Percentiles rank a stretch among this genome's conserved stretches.
These are phyloP conservation scores for Sebastes hopkinsi DNA, from an alignment of 2,797 vertebrate genomes.

Conservation along the genomic window DNA sequence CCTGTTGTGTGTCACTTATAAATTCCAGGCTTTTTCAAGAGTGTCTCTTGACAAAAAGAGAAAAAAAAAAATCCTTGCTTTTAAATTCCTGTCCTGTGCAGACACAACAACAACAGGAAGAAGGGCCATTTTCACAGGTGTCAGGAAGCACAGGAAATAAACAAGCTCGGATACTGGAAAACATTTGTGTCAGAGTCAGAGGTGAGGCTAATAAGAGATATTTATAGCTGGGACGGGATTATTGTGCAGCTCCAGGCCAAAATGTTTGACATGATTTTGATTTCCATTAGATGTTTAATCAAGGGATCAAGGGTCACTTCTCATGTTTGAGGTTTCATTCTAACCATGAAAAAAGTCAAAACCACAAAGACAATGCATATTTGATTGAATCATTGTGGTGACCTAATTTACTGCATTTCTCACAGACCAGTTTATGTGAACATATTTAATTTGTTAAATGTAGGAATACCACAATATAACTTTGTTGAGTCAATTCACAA, in stretches of 20 bases:
- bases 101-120: constrained; percentile 99
- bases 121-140: constrained; percentile 94
- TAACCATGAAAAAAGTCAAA: background rate
- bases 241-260: constrained; percentile 39
- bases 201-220: constrained; percentile 79
- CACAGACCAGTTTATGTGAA: background rate
- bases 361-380: background rate
- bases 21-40: constrained; percentile 78
- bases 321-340: background rate
- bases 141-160: constrained; percentile 94
- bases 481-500: background rate
- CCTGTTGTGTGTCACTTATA: constrained; percentile 64
- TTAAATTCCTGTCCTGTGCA: constrained; percentile 87
- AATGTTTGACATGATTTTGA: background rate
- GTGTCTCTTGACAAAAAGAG: constrained; percentile 70
- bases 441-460: background rate
- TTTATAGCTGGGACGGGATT: constrained; percentile 65
- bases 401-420: background rate
- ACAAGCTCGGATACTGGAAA: constrained; percentile 85
- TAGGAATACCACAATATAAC: background rate
- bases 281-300: background rate
- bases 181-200: constrained; percentile 76
- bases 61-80: constrained; percentile 73
- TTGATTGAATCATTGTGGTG: background rate
- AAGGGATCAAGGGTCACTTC: background rate